Conservation (phyloP, 2,888 invertebrate genomes). For the Drosophila prolongata region DNA sequence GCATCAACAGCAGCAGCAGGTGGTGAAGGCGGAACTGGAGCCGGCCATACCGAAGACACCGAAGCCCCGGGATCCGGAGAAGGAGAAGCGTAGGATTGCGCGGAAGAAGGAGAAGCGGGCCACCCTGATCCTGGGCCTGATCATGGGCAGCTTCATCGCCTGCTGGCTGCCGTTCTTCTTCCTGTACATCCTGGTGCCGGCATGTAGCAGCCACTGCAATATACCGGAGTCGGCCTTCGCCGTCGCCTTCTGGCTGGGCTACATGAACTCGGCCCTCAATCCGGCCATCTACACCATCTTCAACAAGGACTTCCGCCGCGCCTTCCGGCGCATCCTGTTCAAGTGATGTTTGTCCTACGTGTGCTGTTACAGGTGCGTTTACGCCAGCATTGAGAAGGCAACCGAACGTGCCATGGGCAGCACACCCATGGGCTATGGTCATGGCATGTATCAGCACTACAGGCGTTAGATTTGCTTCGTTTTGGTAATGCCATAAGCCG, state of each 20-base stretch:
- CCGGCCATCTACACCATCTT: conserved; percentile 98
- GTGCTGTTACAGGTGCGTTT: conserved; percentile 92
- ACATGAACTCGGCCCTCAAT: conserved; percentile 98
- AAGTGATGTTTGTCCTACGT: conserved; percentile 96
- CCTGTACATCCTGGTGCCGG: conserved; percentile 94
- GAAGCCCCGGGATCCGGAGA: conserved; percentile 95
- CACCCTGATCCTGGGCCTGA: conserved; percentile 97
- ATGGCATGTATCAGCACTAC: conserved; percentile 83
- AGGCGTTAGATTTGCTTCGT: conserved; percentile 82
- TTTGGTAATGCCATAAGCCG: conserved; percentile 31
- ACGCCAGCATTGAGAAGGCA: conserved; percentile 85
- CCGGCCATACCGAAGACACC: conserved; percentile 90
- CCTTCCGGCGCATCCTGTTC: conserved; percentile 97
- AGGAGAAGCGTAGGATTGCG: conserved; percentile 96
- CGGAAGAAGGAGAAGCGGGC: conserved; percentile 98
- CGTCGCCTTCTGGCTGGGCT: conserved; percentile 98
- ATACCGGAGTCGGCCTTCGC: conserved; percentile 94
- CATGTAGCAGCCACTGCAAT: conserved; percentile 88
- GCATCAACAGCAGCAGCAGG: conserved; percentile 81
- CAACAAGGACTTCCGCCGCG: conserved; percentile 98
- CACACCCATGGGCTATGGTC: conserved; percentile 84
- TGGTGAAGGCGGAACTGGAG: conserved; percentile 86
- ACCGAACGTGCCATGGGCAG: conserved; percentile 85
- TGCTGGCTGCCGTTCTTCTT: conserved; percentile 99
- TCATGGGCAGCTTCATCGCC: conserved; percentile 99